Base-by-base conservation (phyloP, 2,113 vertebrate genomes). In the Picathartes gymnocephalus region DNA sequence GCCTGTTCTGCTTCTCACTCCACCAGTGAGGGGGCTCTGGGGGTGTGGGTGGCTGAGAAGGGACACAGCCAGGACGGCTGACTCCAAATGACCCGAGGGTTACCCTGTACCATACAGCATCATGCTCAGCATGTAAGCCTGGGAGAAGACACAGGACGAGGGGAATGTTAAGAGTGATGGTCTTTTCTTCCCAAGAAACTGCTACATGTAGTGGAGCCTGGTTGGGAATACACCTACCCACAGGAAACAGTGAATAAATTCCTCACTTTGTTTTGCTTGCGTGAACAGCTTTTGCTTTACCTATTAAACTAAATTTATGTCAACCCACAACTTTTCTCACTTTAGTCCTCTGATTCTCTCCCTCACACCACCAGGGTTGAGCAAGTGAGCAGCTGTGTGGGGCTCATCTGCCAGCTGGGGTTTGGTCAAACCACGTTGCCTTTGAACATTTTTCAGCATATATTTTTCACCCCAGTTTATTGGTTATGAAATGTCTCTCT, bases 31-130 rank as follows among this genome's bases (percentile, higher is more conserved):
- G 18, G 4, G 21, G 12, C 14, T 18, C 7, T 8, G 28, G 6
- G 15, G 16, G 25, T 0, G 0, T 4, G 9, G 31, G 15, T 44
- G 40, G 5, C 2, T 72, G 14, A 1, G 6, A 51, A 28, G 0
- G 0, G 18, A 35, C 9, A 27, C 20, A 60, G 25, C 24, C 21
- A 15, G 45, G 73, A 47, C 39, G 66, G 39, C 10, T 53, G 39
- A 33, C 25, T 51, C 21, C 58, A 66, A 12, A 51, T 27, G 45
- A 53, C 15, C 53, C 35, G 48, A 73, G 31, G 39, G 28, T 53
- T 66, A 57, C 58, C 24, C 51, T 21, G 15, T 9, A 27, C 30
- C 6, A 8, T 19, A 19, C 13, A 11, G 45, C n/a, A 15, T 40
- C n/a, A 40, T 35, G n/a, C 10, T 53, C n/a, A 80, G 60, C 25